These are phyloP conservation scores for Callinectes sapidus DNA, from an alignment of 2,888 invertebrate species.

Conservation along the genomic window DNA sequence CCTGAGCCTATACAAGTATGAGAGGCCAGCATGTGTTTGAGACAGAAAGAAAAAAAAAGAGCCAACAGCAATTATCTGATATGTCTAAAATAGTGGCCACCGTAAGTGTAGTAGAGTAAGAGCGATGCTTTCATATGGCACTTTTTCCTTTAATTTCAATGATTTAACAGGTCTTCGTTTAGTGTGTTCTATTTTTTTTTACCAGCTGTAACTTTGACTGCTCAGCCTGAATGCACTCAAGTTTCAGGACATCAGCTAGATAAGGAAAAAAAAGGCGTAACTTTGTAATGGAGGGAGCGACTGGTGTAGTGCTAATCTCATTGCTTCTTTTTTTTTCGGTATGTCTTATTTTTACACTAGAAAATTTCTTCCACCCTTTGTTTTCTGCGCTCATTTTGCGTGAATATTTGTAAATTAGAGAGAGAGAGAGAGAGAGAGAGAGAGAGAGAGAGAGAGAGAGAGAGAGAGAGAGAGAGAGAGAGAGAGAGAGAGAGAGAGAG, in stretches of 20 bases:
- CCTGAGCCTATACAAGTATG: too few species aligned
- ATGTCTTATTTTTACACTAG: neutral
- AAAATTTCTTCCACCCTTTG: neutral
- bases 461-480: too few species aligned
- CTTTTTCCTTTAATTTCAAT: neutral
- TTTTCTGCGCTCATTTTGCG: neutral
- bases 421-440: conserved; percentile 15
- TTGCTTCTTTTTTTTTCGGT: neutral
- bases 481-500: conserved; percentile 28
- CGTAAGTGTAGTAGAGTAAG: neutral
- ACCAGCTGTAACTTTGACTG: too few species aligned
- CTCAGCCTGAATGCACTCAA: neutral
- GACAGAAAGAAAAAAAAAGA: neutral
- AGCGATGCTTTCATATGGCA: neutral
- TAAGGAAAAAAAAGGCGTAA: neutral
- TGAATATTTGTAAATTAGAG: neutral
- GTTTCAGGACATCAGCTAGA: neutral
- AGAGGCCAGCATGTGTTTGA: neutral
- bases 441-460: conserved; percentile 11
- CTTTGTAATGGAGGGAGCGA: neutral
- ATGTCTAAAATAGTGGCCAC: neutral
- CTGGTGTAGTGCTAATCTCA: neutral
- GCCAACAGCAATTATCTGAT: neutral
- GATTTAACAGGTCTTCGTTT: too few species aligned
- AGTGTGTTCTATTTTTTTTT: too few species aligned